Conservation (phyloP, 2,888 invertebrate genomes). For the Strigamia maritima region DNA sequence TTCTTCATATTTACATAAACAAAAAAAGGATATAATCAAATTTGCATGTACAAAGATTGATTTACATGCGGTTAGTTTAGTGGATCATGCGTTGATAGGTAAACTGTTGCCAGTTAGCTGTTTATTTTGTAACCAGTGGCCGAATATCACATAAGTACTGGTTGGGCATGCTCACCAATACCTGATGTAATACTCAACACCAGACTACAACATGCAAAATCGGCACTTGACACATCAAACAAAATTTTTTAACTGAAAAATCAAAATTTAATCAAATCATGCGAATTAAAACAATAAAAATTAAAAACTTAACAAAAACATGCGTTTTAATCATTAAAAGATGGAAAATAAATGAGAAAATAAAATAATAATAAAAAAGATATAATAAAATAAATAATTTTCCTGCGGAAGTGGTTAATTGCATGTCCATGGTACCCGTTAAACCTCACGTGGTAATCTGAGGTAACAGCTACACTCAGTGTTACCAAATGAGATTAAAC, state of each 20-base stretch:
- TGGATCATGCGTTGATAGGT: neutral
- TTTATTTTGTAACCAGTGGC: constrained; percentile 17
- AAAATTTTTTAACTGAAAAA: neutral
- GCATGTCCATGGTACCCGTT: constrained; percentile 58
- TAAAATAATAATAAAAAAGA: constrained; percentile 26
- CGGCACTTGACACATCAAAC: neutral
- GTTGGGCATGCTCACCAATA: constrained; percentile 73
- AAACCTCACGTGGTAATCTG: constrained; percentile 85
- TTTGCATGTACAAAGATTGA: neutral
- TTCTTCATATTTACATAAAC: too few relatives aligned
- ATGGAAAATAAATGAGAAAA: neutral
- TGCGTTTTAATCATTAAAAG: too few relatives aligned
- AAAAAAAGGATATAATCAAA: neutral
- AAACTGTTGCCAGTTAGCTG: neutral
- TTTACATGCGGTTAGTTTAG: constrained; percentile 31
- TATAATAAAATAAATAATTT: constrained; percentile 46
- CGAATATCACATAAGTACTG: constrained; percentile 93
- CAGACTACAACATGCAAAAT: constrained; percentile 47
- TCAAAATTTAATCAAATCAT: neutral
- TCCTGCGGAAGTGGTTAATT: constrained; percentile 44
- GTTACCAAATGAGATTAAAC: constrained; percentile 98
- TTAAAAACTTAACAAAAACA: neutral
- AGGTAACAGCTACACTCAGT: constrained; percentile 71
- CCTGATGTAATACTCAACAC: constrained; percentile 99
- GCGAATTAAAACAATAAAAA: neutral